Percentiles rank a stretch among this genome's conserved stretches.
These are phyloP conservation scores for Rhinichthys osculus DNA, from an alignment of 2,797 vertebrate genomes.

Conservation along the genomic window DNA sequence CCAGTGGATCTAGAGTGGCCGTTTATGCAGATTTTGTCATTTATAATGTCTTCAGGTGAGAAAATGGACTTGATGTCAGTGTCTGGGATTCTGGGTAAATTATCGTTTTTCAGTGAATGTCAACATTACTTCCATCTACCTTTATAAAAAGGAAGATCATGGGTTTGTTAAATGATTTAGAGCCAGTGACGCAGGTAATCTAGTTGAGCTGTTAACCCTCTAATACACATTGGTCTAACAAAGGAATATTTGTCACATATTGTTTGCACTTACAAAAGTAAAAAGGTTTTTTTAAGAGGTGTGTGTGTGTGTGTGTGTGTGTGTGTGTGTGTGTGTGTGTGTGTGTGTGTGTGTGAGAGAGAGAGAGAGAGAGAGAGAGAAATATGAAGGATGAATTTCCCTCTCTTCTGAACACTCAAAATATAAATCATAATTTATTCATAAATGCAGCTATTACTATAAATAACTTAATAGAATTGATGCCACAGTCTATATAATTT, in stretches of 20 bases:
- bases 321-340: too few species aligned
- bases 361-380: not conserved
- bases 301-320: too few species aligned
- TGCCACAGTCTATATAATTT: not conserved
- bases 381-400: not conserved
- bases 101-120: not conserved
- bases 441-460: not conserved
- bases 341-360: too few species aligned
- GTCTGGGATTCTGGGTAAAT: not conserved
- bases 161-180: not conserved
- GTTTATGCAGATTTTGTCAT: slow-evolving; percentile 11
- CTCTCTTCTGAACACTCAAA: not conserved
- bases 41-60: not conserved
- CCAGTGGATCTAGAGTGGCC: not conserved
- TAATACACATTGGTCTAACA: not conserved
- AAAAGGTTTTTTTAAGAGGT: too few species aligned
- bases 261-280: not conserved
- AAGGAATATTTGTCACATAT: not conserved
- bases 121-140: not conserved
- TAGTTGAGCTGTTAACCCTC: not conserved
- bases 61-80: slow-evolving; percentile 22
- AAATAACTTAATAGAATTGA: not conserved
- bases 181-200: not conserved
- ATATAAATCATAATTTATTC: not conserved
- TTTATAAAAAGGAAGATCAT: not conserved